Evolutionary conservation across 2,797 vertebrate species (phyloP).

Genomic region (Zonotrichia albicollis): DNA sequence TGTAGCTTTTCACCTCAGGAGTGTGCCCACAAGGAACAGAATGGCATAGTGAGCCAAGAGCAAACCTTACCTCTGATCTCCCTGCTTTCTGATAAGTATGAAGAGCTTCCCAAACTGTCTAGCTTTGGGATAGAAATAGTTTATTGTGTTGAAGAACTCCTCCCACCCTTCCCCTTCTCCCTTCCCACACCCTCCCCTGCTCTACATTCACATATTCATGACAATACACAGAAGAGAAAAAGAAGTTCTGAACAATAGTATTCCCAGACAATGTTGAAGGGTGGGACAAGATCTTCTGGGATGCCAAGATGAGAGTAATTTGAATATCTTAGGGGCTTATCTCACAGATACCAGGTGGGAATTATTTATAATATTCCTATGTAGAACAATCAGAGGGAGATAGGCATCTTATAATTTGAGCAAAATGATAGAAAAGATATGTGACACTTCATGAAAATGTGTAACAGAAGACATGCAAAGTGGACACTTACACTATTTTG

Average conservation of each 20-base stretch:
- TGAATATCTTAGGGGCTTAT: not conserved
- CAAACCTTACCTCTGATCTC: not conserved
- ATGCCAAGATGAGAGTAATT: not conserved
- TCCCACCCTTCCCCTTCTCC: accelerated
- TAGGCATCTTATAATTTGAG: not conserved
- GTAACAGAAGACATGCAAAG: not conserved
- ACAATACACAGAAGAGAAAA: accelerated
- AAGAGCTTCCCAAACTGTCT: not conserved
- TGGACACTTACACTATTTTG: not conserved
- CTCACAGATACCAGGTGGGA: not conserved
- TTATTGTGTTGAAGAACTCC: not conserved
- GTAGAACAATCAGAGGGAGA: not conserved
- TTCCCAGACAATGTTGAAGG: not conserved
- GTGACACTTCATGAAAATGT: not conserved
- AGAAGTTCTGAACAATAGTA: not conserved
- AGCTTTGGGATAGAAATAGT: not conserved
- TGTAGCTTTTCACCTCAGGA: not conserved
- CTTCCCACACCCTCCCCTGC: accelerated
- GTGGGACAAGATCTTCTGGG: not conserved
- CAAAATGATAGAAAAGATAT: not conserved
- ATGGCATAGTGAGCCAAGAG: not conserved
- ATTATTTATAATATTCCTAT: not conserved
- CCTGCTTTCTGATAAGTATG: not conserved
- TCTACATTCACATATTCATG: not conserved
- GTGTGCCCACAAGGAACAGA: not conserved